Conservation (phyloP, 1,140 invertebrate species). For the Drosophila murphyi region DNA sequence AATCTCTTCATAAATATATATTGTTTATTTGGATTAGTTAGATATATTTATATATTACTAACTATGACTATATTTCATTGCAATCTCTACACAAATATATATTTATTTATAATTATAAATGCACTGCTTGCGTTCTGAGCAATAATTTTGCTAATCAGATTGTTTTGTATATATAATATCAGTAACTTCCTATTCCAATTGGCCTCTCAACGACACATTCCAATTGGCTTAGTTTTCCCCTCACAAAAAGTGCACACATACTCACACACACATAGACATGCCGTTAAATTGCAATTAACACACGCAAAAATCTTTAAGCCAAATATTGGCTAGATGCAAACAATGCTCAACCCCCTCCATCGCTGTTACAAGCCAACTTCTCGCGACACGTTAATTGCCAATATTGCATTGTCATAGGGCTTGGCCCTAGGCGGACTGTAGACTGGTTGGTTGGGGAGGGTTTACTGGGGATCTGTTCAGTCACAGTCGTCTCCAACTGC, state of each 20-base stretch:
- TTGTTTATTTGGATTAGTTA: no score
- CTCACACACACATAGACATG: slow-evolving; percentile 12
- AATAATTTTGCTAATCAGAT: slow-evolving; percentile 6
- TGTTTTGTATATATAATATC: slow-evolving; percentile 5
- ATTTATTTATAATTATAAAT: no score
- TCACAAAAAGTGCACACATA: neutral
- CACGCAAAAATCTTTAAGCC: slow-evolving; percentile 23
- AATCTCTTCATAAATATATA: no score
- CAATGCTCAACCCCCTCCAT: neutral
- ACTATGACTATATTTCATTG: no score
- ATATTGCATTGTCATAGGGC: slow-evolving; percentile 26
- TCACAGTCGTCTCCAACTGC: slow-evolving; percentile 6
- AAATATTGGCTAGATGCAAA: slow-evolving; percentile 49
- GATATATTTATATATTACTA: no score
- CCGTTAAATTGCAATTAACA: slow-evolving; percentile 45
- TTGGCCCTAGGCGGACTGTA: no score
- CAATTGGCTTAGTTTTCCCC: slow-evolving; percentile 8
- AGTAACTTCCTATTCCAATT: slow-evolving; percentile 33
- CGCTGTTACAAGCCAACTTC: no score
- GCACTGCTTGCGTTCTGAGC: neutral
- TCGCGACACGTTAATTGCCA: slow-evolving; percentile 30
- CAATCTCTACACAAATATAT: no score
- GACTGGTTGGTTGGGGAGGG: slow-evolving; percentile 3
- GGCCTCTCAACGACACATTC: slow-evolving; percentile 11
- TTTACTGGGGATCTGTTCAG: neutral